Percentiles rank a stretch among this genome's conserved stretches.
Conservation (phyloP, 1,140 invertebrate genomes). For the Drosophila gunungcola region DNA sequence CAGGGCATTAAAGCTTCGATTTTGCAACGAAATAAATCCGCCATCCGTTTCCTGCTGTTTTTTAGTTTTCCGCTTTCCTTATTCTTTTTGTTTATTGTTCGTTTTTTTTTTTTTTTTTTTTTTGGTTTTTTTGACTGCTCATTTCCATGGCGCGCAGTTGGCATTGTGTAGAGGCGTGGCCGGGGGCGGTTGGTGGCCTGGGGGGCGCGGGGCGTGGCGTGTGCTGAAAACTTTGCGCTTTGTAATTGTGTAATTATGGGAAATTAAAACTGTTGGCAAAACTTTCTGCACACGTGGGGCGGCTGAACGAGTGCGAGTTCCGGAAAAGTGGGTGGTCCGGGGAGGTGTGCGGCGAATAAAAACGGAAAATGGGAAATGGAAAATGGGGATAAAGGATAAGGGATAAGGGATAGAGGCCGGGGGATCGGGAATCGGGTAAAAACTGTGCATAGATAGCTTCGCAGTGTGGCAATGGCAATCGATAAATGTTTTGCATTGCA, state of each 20-base stretch:
- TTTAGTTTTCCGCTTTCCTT: constrained; percentile 42
- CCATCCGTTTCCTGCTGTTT: constrained; percentile 29
- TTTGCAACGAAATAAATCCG: constrained; percentile 32
- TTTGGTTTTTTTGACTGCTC: constrained; percentile 64
- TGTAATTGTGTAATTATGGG: constrained; percentile 84
- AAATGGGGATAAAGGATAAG: neutral
- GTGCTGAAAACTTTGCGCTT: constrained; percentile 82
- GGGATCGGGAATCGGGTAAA: neutral
- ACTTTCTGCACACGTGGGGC: constrained; percentile 80
- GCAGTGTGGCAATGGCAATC: constrained; percentile 38
- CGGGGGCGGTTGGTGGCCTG: constrained; percentile 2
- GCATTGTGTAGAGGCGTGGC: constrained; percentile 63
- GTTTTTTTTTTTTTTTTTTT: constrained; percentile 28
- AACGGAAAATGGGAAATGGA: constrained; percentile 6
- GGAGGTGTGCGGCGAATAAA: neutral
- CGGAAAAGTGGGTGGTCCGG: neutral
- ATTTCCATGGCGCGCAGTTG: constrained; percentile 80
- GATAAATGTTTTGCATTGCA: constrained; percentile 63
- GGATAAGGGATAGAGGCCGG: neutral
- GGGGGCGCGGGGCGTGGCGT: constrained; percentile 61
- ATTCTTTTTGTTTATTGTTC: too few relatives aligned
- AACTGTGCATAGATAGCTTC: constrained; percentile 48
- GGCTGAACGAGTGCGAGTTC: constrained; percentile 36
- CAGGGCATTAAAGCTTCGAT: constrained; percentile 53
- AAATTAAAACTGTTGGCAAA: constrained; percentile 83